Evolutionary conservation across 2,797 vertebrate genomes (phyloP).

Genomic region (Rallus crepitans): DNA sequence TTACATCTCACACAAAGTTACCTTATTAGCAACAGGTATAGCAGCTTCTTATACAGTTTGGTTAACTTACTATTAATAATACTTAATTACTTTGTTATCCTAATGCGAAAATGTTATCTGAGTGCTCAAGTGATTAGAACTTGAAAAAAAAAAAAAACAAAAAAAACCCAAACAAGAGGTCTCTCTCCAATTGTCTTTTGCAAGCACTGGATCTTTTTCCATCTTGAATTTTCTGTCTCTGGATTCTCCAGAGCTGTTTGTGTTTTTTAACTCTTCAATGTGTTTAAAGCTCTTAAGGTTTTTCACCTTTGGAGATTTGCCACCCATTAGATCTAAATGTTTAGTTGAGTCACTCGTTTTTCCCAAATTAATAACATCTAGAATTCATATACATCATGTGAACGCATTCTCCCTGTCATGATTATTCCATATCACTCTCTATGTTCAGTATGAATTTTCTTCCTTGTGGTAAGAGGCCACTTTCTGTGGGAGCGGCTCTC

Average conservation of each 20-base stretch:
- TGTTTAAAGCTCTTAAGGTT: not conserved
- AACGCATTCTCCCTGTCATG: not conserved
- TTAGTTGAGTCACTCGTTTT: not conserved
- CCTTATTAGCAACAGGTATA: not conserved
- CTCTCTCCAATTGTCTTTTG: not conserved
- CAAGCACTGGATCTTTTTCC: not conserved
- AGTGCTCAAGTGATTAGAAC: not conserved
- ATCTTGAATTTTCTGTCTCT: not conserved
- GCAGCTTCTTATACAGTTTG: not conserved
- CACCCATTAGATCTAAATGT: not conserved
- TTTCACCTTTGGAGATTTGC: not conserved
- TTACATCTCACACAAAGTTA: not conserved
- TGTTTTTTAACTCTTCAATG: not conserved
- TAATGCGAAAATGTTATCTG: not conserved
- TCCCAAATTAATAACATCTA: not conserved
- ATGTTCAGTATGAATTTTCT: not conserved
- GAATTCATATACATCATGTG: not conserved
- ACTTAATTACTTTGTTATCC: not conserved
- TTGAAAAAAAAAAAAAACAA: not conserved
- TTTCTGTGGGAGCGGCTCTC: not conserved
- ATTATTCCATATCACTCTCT: not conserved
- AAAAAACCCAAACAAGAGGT: not conserved
- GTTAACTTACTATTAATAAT: not conserved
- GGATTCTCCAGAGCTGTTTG: not conserved
- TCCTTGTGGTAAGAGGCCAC: not conserved